Conservation (phyloP, 1,140 invertebrate species). For the Acromyrmex charruanus region DNA sequence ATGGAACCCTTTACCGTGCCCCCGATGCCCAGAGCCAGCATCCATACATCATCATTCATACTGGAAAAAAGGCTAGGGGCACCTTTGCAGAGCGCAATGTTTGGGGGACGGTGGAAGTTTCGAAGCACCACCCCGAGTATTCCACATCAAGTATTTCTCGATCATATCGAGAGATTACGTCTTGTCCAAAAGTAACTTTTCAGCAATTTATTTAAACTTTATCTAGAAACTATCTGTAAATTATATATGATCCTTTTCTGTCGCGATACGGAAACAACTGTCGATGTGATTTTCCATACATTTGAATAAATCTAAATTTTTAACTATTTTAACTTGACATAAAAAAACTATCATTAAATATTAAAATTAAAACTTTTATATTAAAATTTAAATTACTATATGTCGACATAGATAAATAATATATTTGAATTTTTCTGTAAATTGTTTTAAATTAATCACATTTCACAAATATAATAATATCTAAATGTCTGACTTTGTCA, state of each 20-base stretch:
- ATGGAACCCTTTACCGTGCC: conserved; percentile 86
- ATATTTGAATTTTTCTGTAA: conserved; percentile 15
- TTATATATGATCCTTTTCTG: not conserved
- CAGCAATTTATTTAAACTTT: not conserved
- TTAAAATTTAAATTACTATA: not conserved
- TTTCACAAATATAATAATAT: not conserved
- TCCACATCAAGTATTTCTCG: conserved; percentile 71
- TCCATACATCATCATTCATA: conserved; percentile 87
- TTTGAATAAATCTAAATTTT: not conserved
- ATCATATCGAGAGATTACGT: conserved; percentile 50
- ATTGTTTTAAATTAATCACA: not conserved
- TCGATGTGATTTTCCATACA: not conserved
- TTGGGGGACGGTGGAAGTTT: conserved; percentile 71
- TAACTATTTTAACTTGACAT: not conserved
- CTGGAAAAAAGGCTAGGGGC: conserved; percentile 78
- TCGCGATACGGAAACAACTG: not conserved
- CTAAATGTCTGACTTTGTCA: not conserved
- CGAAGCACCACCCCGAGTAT: conserved; percentile 70
- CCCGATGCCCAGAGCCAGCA: conserved; percentile 84
- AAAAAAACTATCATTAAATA: not conserved
- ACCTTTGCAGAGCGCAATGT: conserved; percentile 66
- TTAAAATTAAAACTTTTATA: too few relatives aligned
- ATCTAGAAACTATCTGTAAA: not conserved
- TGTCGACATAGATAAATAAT: not conserved
- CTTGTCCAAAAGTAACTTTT: conserved; percentile 22